These are phyloP conservation scores for Drosophila subobscura DNA, from an alignment of 1,140 invertebrate genomes.

Conservation along the genomic window DNA sequence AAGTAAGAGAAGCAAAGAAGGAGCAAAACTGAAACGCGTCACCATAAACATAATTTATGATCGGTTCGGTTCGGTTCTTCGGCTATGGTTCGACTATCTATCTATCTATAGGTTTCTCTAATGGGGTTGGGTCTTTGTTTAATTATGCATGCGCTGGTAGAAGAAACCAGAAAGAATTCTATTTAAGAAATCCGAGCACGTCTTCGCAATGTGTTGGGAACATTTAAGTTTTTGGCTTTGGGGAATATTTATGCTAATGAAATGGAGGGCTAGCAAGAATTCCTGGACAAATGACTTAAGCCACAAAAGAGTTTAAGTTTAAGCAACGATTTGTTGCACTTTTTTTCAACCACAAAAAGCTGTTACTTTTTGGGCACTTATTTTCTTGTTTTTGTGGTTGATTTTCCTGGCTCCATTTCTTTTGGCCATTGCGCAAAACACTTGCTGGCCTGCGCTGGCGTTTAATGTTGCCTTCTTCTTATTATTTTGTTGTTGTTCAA, in stretches of 20 bases:
- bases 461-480: constrained; percentile 21
- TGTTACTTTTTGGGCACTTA: constrained; percentile 26
- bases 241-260: constrained; percentile 71
- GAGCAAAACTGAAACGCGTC: constrained; percentile 31
- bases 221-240: constrained; percentile 39
- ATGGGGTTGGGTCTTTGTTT: constrained; percentile 41
- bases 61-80: constrained; percentile 3
- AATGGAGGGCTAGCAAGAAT: constrained; percentile 10
- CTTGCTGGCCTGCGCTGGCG: constrained; percentile 47
- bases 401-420: constrained; percentile 47
- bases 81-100: background rate
- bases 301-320: constrained; percentile 33
- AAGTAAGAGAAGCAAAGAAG: background rate
- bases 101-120: constrained; percentile 59
- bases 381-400: constrained; percentile 36
- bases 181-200: constrained; percentile 56
- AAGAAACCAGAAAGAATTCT: constrained; percentile 29
- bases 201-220: constrained; percentile 63
- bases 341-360: constrained; percentile 24
- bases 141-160: constrained; percentile 71
- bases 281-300: constrained; percentile 55
- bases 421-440: constrained; percentile 69
- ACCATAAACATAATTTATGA: constrained; percentile 54
- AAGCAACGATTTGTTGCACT: constrained; percentile 15
- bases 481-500: constrained; percentile 12